phyloP scores from a whole-genome alignment of 2,888 invertebrate species.

The Carterocephalus palaemon region DNA sequence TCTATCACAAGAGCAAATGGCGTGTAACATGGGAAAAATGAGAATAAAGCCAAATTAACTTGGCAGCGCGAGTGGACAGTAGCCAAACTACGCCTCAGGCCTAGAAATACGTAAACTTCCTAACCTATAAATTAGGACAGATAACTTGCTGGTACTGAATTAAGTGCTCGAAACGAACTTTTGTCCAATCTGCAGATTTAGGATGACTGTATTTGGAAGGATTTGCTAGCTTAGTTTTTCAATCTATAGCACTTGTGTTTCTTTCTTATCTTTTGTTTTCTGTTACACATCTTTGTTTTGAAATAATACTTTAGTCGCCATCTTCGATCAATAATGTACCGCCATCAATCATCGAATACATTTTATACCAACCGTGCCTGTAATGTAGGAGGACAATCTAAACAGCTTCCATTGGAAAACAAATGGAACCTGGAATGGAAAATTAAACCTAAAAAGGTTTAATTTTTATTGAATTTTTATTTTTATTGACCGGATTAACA shows the following conservation, averaged over 20 bases:
- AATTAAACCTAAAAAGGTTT: too few species aligned
- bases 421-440: too few species aligned
- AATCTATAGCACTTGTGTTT: slow-evolving; percentile 3
- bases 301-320: too few species aligned
- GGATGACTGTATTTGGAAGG: slow-evolving; percentile 14
- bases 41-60: slow-evolving; percentile 25
- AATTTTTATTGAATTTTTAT: too few species aligned
- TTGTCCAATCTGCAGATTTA: slow-evolving; percentile 22
- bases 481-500: too few species aligned
- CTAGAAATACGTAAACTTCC: slow-evolving; percentile 10
- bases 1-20: slow-evolving; percentile 19
- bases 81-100: slow-evolving; percentile 22
- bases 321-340: too few species aligned
- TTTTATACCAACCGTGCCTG: too few species aligned
- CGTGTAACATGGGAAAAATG: slow-evolving; percentile 22
- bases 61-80: slow-evolving; percentile 19
- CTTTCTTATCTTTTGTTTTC: too few species aligned
- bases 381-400: too few species aligned
- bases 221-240: slow-evolving; percentile 15
- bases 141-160: slow-evolving; percentile 22
- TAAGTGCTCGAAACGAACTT: slow-evolving; percentile 16
- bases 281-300: too few species aligned
- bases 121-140: slow-evolving; percentile 23
- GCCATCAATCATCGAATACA: too few species aligned
- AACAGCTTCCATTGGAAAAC: too few species aligned